phyloP scores from a whole-genome alignment of 2,113 vertebrate species.

The Tupaia chinensis region DNA sequence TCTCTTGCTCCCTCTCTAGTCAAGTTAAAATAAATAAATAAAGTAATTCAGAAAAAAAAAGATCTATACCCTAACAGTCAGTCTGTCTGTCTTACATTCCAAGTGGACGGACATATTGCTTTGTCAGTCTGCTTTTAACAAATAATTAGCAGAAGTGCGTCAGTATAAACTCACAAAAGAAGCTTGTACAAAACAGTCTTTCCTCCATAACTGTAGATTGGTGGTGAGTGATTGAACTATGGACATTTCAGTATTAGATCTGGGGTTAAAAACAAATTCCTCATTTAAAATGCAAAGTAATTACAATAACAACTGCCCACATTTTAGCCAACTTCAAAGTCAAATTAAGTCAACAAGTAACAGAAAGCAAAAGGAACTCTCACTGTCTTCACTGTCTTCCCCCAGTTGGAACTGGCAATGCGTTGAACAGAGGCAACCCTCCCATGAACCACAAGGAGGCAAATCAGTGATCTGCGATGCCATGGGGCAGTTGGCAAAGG shows the following conservation, averaged over 20 bases:
- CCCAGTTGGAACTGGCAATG: neutral
- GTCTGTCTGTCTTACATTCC: neutral
- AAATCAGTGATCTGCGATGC: neutral
- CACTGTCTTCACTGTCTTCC: neutral
- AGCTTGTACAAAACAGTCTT: neutral
- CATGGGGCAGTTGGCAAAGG: neutral
- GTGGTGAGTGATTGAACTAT: neutral
- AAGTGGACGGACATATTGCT: neutral
- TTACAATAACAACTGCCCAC: neutral
- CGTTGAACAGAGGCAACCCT: neutral
- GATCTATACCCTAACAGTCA: neutral
- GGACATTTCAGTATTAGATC: neutral
- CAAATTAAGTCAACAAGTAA: neutral
- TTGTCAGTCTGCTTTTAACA: neutral
- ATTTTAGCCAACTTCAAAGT: neutral
- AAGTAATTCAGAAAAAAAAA: too few species aligned
- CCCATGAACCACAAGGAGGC: neutral
- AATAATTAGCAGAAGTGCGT: neutral
- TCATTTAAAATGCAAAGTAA: constrained; percentile 36
- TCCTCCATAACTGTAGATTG: neutral
- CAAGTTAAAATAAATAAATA: too few species aligned
- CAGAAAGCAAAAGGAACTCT: neutral
- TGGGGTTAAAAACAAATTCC: neutral
- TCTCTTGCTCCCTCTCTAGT: too few species aligned
- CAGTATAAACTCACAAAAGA: neutral